These are phyloP conservation scores for Maconellicoccus hirsutus DNA, from an alignment of 1,140 invertebrate species.

Conservation along the genomic window DNA sequence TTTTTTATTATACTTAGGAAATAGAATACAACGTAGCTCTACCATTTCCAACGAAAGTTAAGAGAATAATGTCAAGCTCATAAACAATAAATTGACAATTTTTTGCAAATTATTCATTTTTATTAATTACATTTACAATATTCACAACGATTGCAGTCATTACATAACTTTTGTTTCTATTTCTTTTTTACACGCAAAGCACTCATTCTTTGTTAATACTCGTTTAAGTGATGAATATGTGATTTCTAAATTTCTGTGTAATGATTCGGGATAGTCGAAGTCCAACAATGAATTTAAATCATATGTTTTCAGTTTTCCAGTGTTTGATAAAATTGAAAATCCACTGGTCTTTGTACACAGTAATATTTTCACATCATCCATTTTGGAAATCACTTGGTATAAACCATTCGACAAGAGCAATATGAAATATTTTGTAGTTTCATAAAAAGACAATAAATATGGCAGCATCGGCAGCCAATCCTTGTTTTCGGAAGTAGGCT, in stretches of 20 bases:
- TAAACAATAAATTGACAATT: too few species aligned
- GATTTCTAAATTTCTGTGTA: constrained; percentile 13
- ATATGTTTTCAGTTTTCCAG: background rate
- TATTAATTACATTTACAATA: too few species aligned
- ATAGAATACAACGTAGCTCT: too few species aligned
- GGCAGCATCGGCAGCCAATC: constrained; percentile 12
- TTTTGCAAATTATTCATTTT: too few species aligned
- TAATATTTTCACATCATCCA: background rate
- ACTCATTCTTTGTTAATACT: constrained; percentile 2
- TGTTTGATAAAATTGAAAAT: background rate
- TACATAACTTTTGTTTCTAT: background rate
- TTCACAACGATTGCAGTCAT: too few species aligned
- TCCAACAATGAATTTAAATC: constrained; percentile 9
- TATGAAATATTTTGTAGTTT: constrained; percentile 8
- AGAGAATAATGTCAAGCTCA: too few species aligned
- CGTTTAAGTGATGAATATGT: background rate
- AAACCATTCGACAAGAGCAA: background rate
- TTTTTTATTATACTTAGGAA: too few species aligned
- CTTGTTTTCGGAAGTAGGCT: background rate
- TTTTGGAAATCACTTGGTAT: constrained; percentile 1
- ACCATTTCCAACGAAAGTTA: too few species aligned
- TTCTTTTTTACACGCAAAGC: constrained; percentile 12
- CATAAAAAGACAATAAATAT: background rate
- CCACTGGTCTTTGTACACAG: background rate
- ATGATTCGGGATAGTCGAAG: background rate